phyloP scores from a whole-genome alignment of 2,888 invertebrate species.

The Nemoura dubitans region DNA sequence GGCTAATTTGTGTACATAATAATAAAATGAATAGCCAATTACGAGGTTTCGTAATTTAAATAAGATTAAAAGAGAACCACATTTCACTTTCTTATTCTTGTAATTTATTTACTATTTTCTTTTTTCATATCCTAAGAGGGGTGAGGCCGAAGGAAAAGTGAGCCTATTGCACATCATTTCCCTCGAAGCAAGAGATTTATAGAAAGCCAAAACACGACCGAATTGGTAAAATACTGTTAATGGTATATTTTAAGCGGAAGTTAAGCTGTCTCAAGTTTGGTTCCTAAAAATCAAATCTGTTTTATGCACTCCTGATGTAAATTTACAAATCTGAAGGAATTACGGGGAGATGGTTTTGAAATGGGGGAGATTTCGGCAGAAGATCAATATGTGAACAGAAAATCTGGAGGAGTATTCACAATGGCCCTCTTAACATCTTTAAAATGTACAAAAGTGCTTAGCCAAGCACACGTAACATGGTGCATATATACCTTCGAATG shows the following conservation, averaged over 20 bases:
- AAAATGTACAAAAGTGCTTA: neutral
- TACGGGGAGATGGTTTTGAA: neutral
- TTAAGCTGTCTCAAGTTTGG: neutral
- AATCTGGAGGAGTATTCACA: neutral
- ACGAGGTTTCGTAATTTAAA: too few relatives aligned
- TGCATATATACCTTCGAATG: neutral
- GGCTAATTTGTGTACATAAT: too few relatives aligned
- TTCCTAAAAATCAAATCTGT: neutral
- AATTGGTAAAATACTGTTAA: constrained; percentile 12
- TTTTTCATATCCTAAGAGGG: neutral
- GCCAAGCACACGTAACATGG: too few relatives aligned
- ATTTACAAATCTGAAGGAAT: constrained; percentile 3
- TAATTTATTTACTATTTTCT: neutral
- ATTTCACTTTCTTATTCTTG: neutral
- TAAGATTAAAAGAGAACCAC: too few relatives aligned
- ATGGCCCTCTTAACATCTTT: neutral
- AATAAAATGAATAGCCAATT: too few relatives aligned
- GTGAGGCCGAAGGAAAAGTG: neutral
- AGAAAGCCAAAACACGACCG: neutral
- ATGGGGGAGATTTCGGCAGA: neutral
- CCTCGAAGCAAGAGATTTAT: neutral
- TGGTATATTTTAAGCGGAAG: neutral
- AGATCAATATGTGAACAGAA: constrained; percentile 12
- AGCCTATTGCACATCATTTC: neutral
- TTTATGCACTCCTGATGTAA: neutral